Base-by-base conservation (phyloP, 2,797 vertebrate genomes). In the Danio jaintianensis region DNA sequence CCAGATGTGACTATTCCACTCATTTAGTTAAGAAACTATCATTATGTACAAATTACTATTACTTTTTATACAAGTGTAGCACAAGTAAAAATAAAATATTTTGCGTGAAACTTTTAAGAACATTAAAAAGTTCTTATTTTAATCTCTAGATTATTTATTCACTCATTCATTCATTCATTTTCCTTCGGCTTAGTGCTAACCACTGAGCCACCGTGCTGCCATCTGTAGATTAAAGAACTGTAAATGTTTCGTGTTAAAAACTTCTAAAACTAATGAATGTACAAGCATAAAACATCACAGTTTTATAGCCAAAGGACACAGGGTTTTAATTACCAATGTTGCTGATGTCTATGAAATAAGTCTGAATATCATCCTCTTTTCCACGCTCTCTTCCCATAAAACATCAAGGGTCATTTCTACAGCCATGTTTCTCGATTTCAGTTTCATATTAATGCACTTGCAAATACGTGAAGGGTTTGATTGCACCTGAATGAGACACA, bases 401-500 rank as follows among this genome's bases (percentile, higher is more conserved):
- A 79, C 59, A 43, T 6, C n/a, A 66, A 61, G 29, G 7, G 22
- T 56, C 4, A 11, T 43, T 58, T 70, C 56, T 82, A 63, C 62
- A 63, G 56, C 62, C 42, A 11, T 43, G 42, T 13, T 4, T 36
- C 61, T 64, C 6, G 12, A 36, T 78, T 18, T 79, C 36, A 77
- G 52, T 43, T 63, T 61, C 18, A 71, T 79, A 78, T 74, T 22
- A 67, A 15, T 8, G 58, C 22, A 40, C 15, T 18, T 69, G 66
- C 18, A 75, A 61, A 62, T 36, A 76, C 69, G 59, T 15, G 58
- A 10, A 36, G 58, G 43, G 58, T 43, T 50, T 81, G 75, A 80
- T 72, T 85, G 77, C 62, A 45, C 55, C 9, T 61, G 69, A 82
- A 83, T 72, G 72, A 83, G 75, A 66, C 62, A 59, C 9, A 13